Base-by-base conservation (phyloP, 2,797 vertebrate species). In the Pangasius djambal region DNA sequence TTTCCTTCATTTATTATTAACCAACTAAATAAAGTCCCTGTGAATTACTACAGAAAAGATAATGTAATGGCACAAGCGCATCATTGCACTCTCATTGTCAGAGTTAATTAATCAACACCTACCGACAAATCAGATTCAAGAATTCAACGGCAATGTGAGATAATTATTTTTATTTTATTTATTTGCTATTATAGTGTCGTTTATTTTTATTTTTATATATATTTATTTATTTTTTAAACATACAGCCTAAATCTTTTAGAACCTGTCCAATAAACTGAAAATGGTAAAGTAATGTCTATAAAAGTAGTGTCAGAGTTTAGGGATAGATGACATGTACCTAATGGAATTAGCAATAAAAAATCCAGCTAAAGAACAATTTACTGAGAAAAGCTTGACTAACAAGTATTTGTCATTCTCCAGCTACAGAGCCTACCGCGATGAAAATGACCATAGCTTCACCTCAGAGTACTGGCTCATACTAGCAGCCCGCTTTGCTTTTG, bases 381-480 rank as follows among this genome's bases (percentile, higher is more conserved):
- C 34, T 82, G 34, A 28, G 37, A 83, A 63, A 83, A n/a, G 37
- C 59, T 20, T 65, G 0, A 83, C 25, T 50, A 81, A 86, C 37
- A 61, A 12, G 31, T 85, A 7, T 89, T 89, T 72, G 61, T 82
- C 86, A 48, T 91, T 84, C 28, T 74, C 28, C 92, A 99, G 98
- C 94, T 99, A 98, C 92, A 97, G 96, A 91, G 97, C 98, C 92
- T 99, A 99, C 93, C 94, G 98, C 61, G 95, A 87, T 0, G 4
- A 89, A 0, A 89, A 93, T 0, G 96, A 97, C 94, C 96, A 98
- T 92, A 90, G 78, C 83, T 90, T 97, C 86, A 97, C 97, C 0
- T 83, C 93, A 50, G 95, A 98, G 93, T 99, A 97, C 95, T 99
- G 98, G 98, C 91, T 97, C 86, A 95, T 99, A 81, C 90, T 99